A percentile compares a stretch with the other conserved stretches of the same genome.
Evolutionary conservation across 2,113 vertebrate genomes (phyloP).

Genomic region (Phalacrocorax carbo): DNA sequence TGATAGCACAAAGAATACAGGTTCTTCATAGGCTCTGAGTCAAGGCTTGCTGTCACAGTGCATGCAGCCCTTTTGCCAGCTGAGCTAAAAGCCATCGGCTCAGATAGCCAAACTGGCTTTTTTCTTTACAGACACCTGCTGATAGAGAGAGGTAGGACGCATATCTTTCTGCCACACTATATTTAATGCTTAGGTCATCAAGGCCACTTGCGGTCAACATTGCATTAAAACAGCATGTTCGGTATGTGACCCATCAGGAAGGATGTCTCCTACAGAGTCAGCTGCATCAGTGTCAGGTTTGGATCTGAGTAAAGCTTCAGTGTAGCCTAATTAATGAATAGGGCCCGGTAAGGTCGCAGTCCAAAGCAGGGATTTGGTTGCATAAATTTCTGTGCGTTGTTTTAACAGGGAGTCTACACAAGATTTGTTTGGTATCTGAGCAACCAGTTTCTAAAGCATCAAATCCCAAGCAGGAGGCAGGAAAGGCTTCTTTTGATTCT

Average conservation of each 20-base stretch:
- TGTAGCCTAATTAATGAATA: background rate
- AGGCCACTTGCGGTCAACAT: background rate
- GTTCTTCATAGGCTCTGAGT: background rate
- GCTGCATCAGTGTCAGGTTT: background rate
- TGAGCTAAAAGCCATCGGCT: background rate
- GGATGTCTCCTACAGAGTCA: background rate
- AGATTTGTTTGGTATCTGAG: constrained; percentile 67
- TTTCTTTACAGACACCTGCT: background rate
- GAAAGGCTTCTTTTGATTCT: constrained; percentile 58
- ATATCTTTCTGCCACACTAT: background rate
- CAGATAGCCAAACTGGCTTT: background rate
- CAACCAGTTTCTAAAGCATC: constrained; percentile 67
- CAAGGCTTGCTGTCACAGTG: background rate
- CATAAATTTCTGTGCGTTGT: constrained; percentile 29
- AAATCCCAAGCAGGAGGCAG: constrained; percentile 47
- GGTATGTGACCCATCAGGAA: background rate
- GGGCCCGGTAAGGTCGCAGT: background rate
- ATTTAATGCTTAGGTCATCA: background rate
- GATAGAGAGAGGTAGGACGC: background rate
- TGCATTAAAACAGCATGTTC: background rate
- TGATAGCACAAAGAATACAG: background rate
- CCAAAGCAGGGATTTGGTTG: constrained; percentile 6
- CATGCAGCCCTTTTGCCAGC: background rate
- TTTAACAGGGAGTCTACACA: constrained; percentile 6
- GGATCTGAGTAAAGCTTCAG: background rate